Percentiles rank a stretch among this genome's conserved stretches.
phyloP scores from a whole-genome alignment of 2,888 invertebrate genomes.

The Rotaria socialis region DNA sequence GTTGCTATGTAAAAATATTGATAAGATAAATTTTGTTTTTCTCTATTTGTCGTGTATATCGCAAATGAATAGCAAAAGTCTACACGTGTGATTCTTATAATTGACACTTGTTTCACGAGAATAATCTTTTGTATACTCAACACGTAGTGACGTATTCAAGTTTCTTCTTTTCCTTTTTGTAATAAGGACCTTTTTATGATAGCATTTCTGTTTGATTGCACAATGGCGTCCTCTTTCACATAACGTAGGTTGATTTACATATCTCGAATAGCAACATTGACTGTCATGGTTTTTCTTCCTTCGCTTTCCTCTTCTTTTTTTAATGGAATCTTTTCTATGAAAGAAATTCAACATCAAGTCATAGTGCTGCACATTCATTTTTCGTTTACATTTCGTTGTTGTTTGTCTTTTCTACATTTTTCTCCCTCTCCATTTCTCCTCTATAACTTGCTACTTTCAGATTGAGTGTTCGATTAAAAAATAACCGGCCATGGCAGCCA shows the following conservation, averaged over 20 bases:
- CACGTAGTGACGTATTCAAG: no score
- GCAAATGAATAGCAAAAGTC: no score
- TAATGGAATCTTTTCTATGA: background rate
- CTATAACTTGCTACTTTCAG: background rate
- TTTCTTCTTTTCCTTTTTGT: no score
- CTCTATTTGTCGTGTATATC: no score
- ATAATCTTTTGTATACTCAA: no score
- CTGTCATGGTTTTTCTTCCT: background rate
- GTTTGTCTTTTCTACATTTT: background rate
- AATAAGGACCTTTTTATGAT: no score
- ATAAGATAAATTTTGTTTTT: no score
- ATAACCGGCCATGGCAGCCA: background rate
- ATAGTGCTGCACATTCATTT: background rate
- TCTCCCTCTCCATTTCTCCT: no score
- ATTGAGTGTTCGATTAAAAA: background rate
- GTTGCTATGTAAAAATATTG: no score
- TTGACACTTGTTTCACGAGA: no score
- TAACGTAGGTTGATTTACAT: background rate
- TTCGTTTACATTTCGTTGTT: background rate
- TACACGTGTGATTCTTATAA: no score
- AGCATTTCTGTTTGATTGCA: background rate
- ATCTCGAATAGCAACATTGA: slow-evolving; percentile 14
- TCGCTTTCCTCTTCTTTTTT: background rate
- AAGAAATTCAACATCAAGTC: background rate
- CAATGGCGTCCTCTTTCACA: background rate